Evolutionary conservation across 2,888 invertebrate species (phyloP), one percentile per base, ranked within the genome.

Genomic region (Drosophila vallismaia): DNA sequence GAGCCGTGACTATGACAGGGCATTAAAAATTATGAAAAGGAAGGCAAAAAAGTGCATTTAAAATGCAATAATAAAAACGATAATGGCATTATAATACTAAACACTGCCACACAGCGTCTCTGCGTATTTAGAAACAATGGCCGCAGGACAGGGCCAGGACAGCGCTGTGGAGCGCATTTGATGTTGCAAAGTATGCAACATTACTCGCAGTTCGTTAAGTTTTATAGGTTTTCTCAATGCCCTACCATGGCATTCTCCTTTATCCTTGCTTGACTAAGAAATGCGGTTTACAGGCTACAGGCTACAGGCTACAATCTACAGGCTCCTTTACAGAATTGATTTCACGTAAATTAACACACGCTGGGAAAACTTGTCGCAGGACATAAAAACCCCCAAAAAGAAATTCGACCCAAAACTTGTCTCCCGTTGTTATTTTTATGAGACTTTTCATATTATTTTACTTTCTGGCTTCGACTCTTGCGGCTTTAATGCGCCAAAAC

Each of bases 141-240:
- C 28, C 49, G 12, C 84, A 86, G 19, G 19, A 19, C 19, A 19
- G n/a, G n/a, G 19, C 19, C 19, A 19, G 19, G 19, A 19, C 19
- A 19, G 19, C 19, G 19, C 19, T 19, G 62, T 60, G 26, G 79
- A 78, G 76, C 86, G 84, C 79, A 75, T 86, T 86, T 86, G 82
- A 85, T 82, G 87, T 69, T 79, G 68, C 81, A 84, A 81, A 86
- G 81, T 80, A 79, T 84, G 79, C 82, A 77, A 77, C 85, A 88
- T 86, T 86, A 88, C 70, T 78, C 81, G 82, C 85, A 86, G 82
- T 75, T 86, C 85, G 88, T 86, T 86, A 88, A 84, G 76, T 86
- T 85, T 85, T 78, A 85, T 87, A 84, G 79, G 76, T 70, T 76
- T 77, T 55, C 71, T 64, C 77, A 10, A 42, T 71, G 63, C 77